Conservation (phyloP, 1,140 invertebrate genomes). For the Diabrotica undecimpunctata region DNA sequence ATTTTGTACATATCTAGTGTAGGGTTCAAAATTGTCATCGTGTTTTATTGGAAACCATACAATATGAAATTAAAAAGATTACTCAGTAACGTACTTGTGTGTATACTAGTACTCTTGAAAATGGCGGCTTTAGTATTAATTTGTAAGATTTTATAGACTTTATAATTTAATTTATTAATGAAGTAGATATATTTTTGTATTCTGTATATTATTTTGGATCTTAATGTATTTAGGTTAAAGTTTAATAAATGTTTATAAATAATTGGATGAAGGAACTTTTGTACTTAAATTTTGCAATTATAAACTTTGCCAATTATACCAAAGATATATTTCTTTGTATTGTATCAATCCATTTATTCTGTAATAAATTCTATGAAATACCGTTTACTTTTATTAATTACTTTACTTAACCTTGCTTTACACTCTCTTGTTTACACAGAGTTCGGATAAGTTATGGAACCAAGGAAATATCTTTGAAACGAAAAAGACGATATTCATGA, state of each 20-base stretch:
- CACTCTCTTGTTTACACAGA: too few relatives aligned
- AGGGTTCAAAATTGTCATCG: too few relatives aligned
- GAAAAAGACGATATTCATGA: too few relatives aligned
- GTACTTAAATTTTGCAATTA: constrained; percentile 8
- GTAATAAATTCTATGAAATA: constrained; percentile 4
- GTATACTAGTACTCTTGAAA: constrained; percentile 6
- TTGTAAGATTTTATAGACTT: constrained; percentile 15
- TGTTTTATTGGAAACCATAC: too few relatives aligned
- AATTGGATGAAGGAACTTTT: constrained; percentile 11
- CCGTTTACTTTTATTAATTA: not conserved
- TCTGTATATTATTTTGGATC: constrained; percentile 22
- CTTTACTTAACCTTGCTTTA: too few relatives aligned
- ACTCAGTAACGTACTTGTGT: too few relatives aligned
- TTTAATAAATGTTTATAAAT: too few relatives aligned
- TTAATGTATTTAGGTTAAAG: constrained; percentile 12
- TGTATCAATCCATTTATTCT: constrained; percentile 7
- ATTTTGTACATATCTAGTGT: too few relatives aligned
- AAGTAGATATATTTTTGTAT: constrained; percentile 19
- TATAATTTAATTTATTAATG: constrained; percentile 16
- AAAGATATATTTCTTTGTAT: constrained; percentile 29
- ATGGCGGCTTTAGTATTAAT: constrained; percentile 16
- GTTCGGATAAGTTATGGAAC: too few relatives aligned
- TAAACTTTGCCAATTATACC: constrained; percentile 38
- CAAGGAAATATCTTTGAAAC: too few relatives aligned
- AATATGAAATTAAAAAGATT: too few relatives aligned